A percentile compares a stretch with the other conserved stretches of the same genome.
Evolutionary conservation across 1,140 invertebrate species (phyloP).

Genomic region (Cotesia typhae): DNA sequence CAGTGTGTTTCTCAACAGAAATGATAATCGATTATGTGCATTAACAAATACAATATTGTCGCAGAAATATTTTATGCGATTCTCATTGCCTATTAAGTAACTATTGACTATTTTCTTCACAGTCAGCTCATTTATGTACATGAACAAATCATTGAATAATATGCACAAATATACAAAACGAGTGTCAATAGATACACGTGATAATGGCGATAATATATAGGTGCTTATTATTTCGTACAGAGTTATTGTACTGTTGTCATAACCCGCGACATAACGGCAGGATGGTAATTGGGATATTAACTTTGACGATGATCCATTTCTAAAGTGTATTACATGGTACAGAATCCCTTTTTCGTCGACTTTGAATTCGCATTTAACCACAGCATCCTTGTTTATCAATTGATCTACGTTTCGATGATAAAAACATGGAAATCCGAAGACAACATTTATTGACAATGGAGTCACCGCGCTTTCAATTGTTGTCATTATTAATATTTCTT

Average conservation of each 20-base stretch:
- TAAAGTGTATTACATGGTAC: slow-evolving; percentile 4
- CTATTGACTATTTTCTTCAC: not conserved
- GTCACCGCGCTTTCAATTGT: not conserved
- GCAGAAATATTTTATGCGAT: not conserved
- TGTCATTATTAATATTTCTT: no score
- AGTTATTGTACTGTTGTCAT: not conserved
- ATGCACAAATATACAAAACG: not conserved
- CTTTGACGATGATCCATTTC: not conserved
- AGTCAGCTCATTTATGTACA: not conserved
- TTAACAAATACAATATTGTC: slow-evolving; percentile 1
- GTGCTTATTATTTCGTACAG: not conserved
- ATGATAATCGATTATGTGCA: not conserved
- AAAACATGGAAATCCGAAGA: slow-evolving; percentile 9
- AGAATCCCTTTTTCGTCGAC: not conserved
- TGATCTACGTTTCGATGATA: not conserved
- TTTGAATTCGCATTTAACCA: slow-evolving; percentile 1
- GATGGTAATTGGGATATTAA: not conserved
- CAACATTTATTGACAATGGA: not conserved
- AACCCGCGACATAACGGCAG: not conserved
- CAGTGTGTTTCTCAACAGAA: not conserved
- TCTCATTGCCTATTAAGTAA: not conserved
- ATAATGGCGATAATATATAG: not conserved
- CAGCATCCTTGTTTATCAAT: not conserved
- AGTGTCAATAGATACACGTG: not conserved
- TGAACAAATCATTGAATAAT: slow-evolving; percentile 2